These are phyloP conservation scores for Siniperca obscura DNA, from an alignment of 2,797 vertebrate genomes.

Conservation along the genomic window DNA sequence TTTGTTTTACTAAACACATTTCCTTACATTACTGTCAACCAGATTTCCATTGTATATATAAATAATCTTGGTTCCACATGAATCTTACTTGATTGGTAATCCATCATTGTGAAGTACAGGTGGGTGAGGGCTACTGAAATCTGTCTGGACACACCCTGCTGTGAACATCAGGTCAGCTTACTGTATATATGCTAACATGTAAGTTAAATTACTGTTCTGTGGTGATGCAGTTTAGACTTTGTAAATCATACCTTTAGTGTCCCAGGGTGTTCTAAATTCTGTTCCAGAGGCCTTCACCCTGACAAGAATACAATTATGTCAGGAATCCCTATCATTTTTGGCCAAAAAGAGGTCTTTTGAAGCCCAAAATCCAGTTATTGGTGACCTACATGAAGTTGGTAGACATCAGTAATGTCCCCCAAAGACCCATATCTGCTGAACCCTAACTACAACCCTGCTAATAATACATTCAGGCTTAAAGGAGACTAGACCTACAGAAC, in stretches of 20 bases:
- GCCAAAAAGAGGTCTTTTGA: neutral
- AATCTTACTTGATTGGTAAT: neutral
- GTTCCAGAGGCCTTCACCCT: neutral
- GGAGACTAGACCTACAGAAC: neutral
- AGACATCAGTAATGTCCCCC: neutral
- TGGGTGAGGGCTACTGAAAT: neutral
- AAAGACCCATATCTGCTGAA: neutral
- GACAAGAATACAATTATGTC: neutral
- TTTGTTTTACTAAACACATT: neutral
- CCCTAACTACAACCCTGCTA: neutral
- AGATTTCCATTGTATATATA: neutral
- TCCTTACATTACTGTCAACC: neutral
- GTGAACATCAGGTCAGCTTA: conserved; percentile 1
- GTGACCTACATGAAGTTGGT: neutral
- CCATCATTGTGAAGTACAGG: conserved; percentile 3
- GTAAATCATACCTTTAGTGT: neutral
- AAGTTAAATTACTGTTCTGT: neutral
- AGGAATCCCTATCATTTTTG: neutral
- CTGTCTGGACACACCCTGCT: neutral
- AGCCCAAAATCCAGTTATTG: neutral
- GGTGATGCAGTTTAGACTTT: neutral
- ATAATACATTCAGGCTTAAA: neutral
- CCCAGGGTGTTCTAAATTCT: neutral
- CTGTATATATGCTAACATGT: neutral
- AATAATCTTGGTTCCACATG: conserved; percentile 11